A percentile compares a stretch with the other conserved stretches of the same genome.
phyloP scores from a whole-genome alignment of 2,113 vertebrate genomes.

The Xenopus borealis region DNA sequence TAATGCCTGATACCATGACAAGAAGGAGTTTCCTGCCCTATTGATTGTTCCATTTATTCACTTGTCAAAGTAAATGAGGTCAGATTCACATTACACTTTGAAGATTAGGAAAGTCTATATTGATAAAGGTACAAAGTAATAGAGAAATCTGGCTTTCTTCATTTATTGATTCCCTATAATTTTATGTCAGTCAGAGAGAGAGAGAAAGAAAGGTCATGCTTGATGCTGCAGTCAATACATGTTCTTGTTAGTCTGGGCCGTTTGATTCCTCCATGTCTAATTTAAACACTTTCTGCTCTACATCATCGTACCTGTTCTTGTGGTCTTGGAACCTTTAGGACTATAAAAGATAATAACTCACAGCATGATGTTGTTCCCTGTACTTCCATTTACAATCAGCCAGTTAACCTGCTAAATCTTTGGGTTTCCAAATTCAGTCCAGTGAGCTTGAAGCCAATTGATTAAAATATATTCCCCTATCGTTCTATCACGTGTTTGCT shows the following conservation, averaged over 20 bases:
- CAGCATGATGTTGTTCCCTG: no score
- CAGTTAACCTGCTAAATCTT: no score
- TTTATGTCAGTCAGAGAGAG: not conserved
- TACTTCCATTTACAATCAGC: no score
- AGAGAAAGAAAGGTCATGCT: not conserved
- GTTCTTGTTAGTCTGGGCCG: conserved; percentile 1
- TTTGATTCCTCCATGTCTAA: not conserved
- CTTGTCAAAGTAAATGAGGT: conserved; percentile 8
- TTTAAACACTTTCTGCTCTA: not conserved
- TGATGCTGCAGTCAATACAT: not conserved
- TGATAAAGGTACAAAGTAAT: not conserved
- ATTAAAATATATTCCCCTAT: no score
- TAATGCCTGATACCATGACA: no score
- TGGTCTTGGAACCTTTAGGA: no score
- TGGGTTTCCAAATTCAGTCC: no score
- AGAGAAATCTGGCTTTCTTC: conserved; percentile 1
- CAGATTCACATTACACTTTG: not conserved
- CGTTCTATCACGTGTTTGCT: no score
- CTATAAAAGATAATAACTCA: no score
- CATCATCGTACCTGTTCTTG: no score
- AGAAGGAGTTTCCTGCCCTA: not conserved
- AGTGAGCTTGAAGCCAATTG: no score
- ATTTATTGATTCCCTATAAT: conserved; percentile 14
- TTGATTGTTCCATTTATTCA: conserved; percentile 25
- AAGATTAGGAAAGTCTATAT: not conserved